These are phyloP conservation scores for Sternotherus odoratus DNA, from an alignment of 2,797 vertebrate species.

Conservation along the genomic window DNA sequence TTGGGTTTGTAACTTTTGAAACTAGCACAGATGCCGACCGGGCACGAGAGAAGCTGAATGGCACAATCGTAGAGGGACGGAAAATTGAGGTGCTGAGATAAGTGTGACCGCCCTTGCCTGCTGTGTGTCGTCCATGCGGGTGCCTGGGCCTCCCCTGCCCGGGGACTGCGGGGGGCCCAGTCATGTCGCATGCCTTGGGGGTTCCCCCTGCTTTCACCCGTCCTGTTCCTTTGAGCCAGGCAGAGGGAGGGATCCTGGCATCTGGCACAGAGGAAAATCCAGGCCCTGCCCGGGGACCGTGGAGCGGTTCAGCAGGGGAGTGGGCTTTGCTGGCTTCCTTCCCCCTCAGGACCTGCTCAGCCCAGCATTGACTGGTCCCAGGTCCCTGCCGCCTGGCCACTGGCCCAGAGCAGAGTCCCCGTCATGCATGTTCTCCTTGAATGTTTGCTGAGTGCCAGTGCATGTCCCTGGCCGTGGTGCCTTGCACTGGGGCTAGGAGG, in stretches of 20 bases:
- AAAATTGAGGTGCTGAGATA: constrained; percentile 95
- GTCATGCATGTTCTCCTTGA: neutral
- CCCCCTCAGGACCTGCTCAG: neutral
- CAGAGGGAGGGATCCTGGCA: neutral
- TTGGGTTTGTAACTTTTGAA: constrained; percentile 99
- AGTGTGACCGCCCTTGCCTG: constrained; percentile 75
- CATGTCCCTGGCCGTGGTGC: neutral
- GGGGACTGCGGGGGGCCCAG: neutral
- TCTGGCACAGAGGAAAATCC: neutral
- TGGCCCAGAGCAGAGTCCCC: neutral
- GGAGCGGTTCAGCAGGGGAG: neutral
- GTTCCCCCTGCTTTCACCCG: neutral
- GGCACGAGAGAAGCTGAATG: constrained; percentile 98
- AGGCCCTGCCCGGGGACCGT: neutral
- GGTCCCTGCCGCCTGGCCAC: too few species aligned
- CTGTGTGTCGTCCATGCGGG: neutral
- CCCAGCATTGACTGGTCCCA: neutral
- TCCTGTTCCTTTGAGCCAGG: neutral
- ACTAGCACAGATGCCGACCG: constrained; percentile 97
- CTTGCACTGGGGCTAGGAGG: neutral
- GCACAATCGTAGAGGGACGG: constrained; percentile 99
- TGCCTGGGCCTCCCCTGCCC: neutral
- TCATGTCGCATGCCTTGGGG: neutral
- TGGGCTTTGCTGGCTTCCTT: neutral
- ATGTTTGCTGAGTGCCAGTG: neutral